Percentiles rank a stretch among this genome's conserved stretches.
Conservation (phyloP, 2,113 vertebrate genomes). For the Rattus norvegicus region GRCr8 NC_086034.1:91381501-91382000, state of each 20-base stretch:
- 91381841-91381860: neutral
- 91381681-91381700: neutral
- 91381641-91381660: neutral
- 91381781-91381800: neutral
- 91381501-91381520: conserved; percentile 93
- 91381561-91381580: conserved; percentile 91
- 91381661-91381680: neutral
- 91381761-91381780: neutral
- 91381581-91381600: conserved; percentile 24
- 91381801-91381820: neutral
- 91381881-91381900: neutral
- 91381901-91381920: neutral
- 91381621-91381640: neutral
- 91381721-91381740: neutral
- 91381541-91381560: conserved; percentile 92
- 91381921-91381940: neutral
- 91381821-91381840: neutral
- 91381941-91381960: neutral
- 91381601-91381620: neutral
- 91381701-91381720: neutral
- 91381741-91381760: neutral
- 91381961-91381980: neutral
- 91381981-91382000: too few species aligned
- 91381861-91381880: neutral
- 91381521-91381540: conserved; percentile 96